Evolutionary conservation across 1,140 invertebrate species (phyloP).

Genomic region (Antheraea pernyi): DNA sequence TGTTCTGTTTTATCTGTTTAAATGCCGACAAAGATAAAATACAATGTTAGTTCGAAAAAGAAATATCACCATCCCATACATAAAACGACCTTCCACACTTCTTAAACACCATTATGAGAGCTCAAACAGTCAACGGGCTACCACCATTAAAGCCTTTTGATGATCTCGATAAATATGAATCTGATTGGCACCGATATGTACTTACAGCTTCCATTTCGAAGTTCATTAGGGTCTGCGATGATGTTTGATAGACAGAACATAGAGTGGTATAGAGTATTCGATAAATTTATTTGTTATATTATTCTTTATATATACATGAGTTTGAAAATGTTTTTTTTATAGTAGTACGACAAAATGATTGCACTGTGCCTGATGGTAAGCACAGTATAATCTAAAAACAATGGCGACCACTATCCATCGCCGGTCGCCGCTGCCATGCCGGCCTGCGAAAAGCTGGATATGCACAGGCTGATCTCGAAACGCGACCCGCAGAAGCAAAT

Average conservation of each 20-base stretch:
- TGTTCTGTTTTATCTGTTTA: background rate
- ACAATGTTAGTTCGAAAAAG: background rate
- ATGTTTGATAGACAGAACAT: slow-evolving; percentile 41
- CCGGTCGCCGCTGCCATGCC: no score
- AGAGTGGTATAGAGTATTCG: slow-evolving; percentile 12
- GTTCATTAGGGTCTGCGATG: slow-evolving; percentile 66
- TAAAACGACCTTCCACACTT: slow-evolving; percentile 42
- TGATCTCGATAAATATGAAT: slow-evolving; percentile 67
- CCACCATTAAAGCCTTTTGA: slow-evolving; percentile 66
- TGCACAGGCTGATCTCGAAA: no score
- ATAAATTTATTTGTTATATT: no score
- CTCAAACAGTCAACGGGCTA: slow-evolving; percentile 27
- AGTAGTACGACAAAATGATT: no score
- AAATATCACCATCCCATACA: background rate
- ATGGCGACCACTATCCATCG: no score
- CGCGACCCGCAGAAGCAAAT: no score
- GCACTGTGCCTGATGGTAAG: no score
- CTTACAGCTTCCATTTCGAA: slow-evolving; percentile 69
- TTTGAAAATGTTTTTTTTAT: no score
- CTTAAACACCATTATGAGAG: slow-evolving; percentile 40
- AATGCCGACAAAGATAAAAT: background rate
- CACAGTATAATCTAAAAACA: no score
- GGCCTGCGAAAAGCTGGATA: no score
- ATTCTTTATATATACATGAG: no score
- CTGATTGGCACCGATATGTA: slow-evolving; percentile 70